Evolutionary conservation across 2,113 vertebrate genomes (phyloP).

Genomic region (Nothoprocta pentlandii): DNA sequence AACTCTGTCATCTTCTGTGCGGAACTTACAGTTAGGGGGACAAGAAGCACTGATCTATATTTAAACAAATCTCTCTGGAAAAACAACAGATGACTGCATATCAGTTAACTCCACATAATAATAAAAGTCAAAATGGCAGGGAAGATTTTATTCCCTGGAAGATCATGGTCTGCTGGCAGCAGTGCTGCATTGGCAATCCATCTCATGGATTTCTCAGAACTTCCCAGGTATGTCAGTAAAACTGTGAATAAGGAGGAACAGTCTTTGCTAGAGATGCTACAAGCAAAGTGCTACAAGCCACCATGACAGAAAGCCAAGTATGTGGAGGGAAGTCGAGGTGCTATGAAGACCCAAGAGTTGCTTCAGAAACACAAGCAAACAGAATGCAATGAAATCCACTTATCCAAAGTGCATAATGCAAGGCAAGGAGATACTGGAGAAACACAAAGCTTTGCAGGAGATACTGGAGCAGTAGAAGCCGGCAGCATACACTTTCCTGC

Average conservation of each 20-base stretch:
- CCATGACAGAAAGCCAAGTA: neutral
- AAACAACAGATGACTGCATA: neutral
- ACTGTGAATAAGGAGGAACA: neutral
- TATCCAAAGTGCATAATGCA: neutral
- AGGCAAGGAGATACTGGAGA: neutral
- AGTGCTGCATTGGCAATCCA: neutral
- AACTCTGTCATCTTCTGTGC: neutral
- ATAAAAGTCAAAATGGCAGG: neutral
- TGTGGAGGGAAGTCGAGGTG: neutral
- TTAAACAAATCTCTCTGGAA: neutral
- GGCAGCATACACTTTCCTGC: neutral
- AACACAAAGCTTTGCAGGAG: neutral
- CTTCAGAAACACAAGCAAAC: conserved; percentile 1
- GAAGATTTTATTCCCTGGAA: neutral
- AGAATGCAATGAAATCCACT: neutral
- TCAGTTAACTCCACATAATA: neutral
- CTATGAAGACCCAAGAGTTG: neutral
- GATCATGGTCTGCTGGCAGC: neutral
- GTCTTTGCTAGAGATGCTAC: neutral
- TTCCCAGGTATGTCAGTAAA: neutral
- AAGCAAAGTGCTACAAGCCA: neutral
- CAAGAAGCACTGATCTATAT: neutral
- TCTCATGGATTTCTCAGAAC: neutral
- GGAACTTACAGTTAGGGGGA: neutral
- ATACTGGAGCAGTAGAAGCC: too few species aligned